Conservation (phyloP, 2,113 vertebrate species). For the Equus quagga region DNA sequence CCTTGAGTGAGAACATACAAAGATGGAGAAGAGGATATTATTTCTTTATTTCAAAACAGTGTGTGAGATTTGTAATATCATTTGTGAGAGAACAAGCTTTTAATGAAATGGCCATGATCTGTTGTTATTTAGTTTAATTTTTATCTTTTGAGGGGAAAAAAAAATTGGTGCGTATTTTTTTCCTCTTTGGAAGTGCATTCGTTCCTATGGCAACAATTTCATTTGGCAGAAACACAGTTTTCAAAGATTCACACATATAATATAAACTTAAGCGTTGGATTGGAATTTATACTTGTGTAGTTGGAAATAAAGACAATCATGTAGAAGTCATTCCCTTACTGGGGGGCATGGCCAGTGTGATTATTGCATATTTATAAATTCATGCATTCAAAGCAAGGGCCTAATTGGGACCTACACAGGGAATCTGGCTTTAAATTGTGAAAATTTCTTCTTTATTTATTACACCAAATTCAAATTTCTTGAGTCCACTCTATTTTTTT, state of each 20-base stretch:
- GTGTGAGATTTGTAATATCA: not conserved
- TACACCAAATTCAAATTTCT: not conserved
- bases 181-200: constrained; percentile 36
- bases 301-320: constrained; percentile 41
- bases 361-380: not conserved
- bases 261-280: constrained; percentile 51
- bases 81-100: constrained; percentile 49
- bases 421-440: not conserved
- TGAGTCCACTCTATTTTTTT: not conserved
- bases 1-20: not conserved
- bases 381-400: not conserved
- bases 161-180: not conserved
- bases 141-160: constrained; percentile 49
- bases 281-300: constrained; percentile 34
- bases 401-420: not conserved
- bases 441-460: not conserved
- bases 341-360: not conserved
- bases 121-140: constrained; percentile 70
- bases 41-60: constrained; percentile 41
- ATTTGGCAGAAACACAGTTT: constrained; percentile 44
- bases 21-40: not conserved
- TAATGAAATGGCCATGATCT: constrained; percentile 48
- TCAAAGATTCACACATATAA: constrained; percentile 39
- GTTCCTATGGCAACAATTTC: constrained; percentile 77
- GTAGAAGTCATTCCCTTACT: not conserved